Evolutionary conservation across 2,113 vertebrate species (phyloP), one percentile per base, ranked within the genome.

Genomic region (Myanophis thanlyinensis): DNA sequence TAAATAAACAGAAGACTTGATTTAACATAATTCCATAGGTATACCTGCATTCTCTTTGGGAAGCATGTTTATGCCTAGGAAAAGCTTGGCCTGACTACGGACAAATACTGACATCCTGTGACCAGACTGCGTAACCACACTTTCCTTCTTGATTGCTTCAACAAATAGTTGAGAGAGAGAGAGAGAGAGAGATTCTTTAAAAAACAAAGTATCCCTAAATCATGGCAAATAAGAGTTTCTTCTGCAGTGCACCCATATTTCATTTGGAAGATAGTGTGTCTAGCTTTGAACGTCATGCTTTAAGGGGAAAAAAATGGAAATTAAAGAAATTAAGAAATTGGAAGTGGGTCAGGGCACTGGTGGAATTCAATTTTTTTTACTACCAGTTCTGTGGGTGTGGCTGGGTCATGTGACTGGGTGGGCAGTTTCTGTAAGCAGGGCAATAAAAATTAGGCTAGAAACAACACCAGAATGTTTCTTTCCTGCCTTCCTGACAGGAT

Each of bases 21-120:
- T 93, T 90, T 25, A 94, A 8, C 27, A 90, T 56, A n/a, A 20
- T 13, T 89, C 95, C 92, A 67, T 85, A 93, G 92, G 27, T 85
- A 0, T 88, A 52, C 51, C 52, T 49, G 87, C 22, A 87, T 25
- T 93, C 1, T 80, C 53, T 93, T 85, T 90, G 46, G 20, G 4
- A 49, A 85, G 30, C 85, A 11, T 89, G 90, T 90, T 93, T 10
- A 53, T 23, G 51, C 56, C 44, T 35, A 3, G 90, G 86, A 40
- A 18, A 47, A 7, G 20, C 48, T 23, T 0, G 0, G 3, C 13
- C 0, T 0, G 90, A 94, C 10, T 11, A 6, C 92, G 95, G 96
- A 44, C 93, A 87, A 96, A 96, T 86, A 98, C 96, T 97, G 97
- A 93, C 97, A 95, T 91, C 97, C 86, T 95, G 97, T 94, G 97